Evolutionary conservation across 2,797 vertebrate species (phyloP).

Genomic region (Enteromius mattozi): DNA sequence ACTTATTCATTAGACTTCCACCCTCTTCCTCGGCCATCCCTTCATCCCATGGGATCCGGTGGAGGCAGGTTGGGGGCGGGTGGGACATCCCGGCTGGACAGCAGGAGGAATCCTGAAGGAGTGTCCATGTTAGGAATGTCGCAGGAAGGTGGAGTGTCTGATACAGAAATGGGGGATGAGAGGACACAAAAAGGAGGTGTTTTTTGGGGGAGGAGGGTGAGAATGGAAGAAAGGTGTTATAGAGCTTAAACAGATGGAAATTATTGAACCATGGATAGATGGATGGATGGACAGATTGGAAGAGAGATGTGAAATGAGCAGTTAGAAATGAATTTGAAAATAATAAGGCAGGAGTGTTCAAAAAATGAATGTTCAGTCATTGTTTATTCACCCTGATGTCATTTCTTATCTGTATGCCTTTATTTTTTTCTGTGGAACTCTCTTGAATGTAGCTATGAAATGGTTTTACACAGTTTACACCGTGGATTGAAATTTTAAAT

Average conservation of each 20-base stretch:
- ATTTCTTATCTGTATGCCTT: neutral
- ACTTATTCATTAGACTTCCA: conserved; percentile 81
- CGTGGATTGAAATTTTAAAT: neutral
- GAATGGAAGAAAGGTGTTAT: conserved; percentile 24
- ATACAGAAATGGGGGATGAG: conserved; percentile 71
- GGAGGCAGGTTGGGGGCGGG: conserved; percentile 63
- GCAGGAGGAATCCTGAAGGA: conserved; percentile 71
- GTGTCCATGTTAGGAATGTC: conserved; percentile 65
- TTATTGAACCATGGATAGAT: conserved; percentile 25
- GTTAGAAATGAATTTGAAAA: neutral
- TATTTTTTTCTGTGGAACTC: neutral
- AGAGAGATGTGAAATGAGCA: neutral
- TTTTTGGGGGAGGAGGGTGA: conserved; percentile 21
- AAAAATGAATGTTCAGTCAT: neutral
- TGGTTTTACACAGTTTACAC: neutral
- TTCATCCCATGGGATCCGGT: conserved; percentile 68
- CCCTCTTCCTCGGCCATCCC: conserved; percentile 58
- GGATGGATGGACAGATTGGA: conserved; percentile 38
- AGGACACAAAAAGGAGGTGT: conserved; percentile 51
- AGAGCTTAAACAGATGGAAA: conserved; percentile 34
- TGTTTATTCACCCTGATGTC: conserved; percentile 34
- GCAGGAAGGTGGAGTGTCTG: conserved; percentile 57
- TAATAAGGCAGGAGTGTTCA: neutral
- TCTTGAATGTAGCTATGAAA: neutral
- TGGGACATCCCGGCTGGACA: conserved; percentile 71